phyloP scores from a whole-genome alignment of 2,797 vertebrate species.

The Protosalanx chinensis region DNA sequence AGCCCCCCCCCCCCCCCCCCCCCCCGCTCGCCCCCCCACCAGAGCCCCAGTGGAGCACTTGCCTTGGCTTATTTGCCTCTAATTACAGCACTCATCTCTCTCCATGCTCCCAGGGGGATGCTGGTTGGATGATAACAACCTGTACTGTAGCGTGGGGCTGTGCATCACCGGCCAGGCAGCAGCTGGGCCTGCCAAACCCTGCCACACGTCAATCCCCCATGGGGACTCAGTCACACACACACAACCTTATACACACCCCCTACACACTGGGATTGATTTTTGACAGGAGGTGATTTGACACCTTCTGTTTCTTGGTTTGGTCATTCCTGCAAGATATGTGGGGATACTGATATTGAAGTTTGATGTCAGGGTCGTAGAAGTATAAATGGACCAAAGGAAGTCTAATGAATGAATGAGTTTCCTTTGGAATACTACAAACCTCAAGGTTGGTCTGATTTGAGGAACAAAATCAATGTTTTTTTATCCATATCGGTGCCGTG shows the following conservation, averaged over 20 bases:
- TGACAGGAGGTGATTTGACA: conserved; percentile 13
- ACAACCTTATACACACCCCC: background rate
- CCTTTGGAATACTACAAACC: conserved; percentile 2
- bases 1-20: conserved; percentile 8
- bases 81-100: conserved; percentile 63
- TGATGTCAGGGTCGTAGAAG: background rate
- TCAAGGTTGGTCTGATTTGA: no score
- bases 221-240: conserved; percentile 3
- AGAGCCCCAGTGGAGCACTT: conserved; percentile 34
- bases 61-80: conserved; percentile 52
- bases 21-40: conserved; percentile 4
- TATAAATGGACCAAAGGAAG: background rate
- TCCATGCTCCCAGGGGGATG: conserved; percentile 48
- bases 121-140: conserved; percentile 49
- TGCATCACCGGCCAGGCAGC: conserved; percentile 50
- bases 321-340: conserved; percentile 17
- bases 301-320: conserved; percentile 6
- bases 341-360: conserved; percentile 4
- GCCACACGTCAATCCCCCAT: conserved; percentile 46
- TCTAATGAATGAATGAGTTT: background rate
- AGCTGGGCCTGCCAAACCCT: conserved; percentile 53
- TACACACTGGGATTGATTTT: conserved; percentile 12
- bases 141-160: conserved; percentile 41
- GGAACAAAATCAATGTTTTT: background rate
- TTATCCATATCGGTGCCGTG: background rate